Conservation (phyloP, 2,888 invertebrate species). For the Rhingia campestris region DNA sequence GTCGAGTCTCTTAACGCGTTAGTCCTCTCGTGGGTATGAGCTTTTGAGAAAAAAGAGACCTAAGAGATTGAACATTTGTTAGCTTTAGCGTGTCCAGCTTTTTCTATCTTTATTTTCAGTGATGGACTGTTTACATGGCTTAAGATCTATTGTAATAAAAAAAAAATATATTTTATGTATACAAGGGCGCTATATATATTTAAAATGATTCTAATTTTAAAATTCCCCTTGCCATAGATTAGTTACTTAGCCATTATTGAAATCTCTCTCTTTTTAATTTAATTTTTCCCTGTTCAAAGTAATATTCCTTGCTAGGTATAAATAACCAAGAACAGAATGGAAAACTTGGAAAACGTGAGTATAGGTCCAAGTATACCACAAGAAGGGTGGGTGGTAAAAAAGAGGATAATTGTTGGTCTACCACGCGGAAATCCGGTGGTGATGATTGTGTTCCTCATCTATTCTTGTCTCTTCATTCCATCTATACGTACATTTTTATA, state of each 20-base stretch:
- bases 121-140: conserved; percentile 9
- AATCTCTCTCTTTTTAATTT: conserved; percentile 40
- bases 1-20: conserved; percentile 5
- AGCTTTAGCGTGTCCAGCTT: neutral
- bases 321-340: conserved; percentile 26
- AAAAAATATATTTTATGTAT: conserved; percentile 17
- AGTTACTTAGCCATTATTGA: conserved; percentile 41
- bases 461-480: conserved; percentile 1
- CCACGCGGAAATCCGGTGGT: conserved; percentile 49
- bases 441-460: conserved; percentile 51
- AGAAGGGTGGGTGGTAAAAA: conserved; percentile 21
- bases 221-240: conserved; percentile 19
- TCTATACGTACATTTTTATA: neutral
- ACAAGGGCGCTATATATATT: conserved; percentile 4
- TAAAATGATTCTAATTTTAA: conserved; percentile 47
- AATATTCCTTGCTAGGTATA: conserved; percentile 29
- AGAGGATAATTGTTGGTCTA: conserved; percentile 48
- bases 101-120: neutral
- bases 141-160: conserved; percentile 35
- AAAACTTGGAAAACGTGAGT: conserved; percentile 30
- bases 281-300: conserved; percentile 29
- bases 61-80: neutral
- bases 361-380: conserved; percentile 4
- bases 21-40: conserved; percentile 13
- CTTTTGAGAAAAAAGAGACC: conserved; percentile 17